phyloP scores from a whole-genome alignment of 2,888 invertebrate species.

The Philereme transversata region DNA sequence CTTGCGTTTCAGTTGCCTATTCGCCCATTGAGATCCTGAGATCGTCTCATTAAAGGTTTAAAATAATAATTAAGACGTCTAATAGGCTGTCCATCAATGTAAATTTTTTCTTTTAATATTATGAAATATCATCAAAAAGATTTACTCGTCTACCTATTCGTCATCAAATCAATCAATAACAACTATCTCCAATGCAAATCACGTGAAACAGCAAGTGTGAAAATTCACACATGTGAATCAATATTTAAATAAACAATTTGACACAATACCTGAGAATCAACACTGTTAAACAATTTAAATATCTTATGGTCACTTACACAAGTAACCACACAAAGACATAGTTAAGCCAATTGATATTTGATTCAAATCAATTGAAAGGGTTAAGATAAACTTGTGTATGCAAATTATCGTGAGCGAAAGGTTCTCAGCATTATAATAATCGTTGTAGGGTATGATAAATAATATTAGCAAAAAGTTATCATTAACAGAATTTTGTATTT shows the following conservation, averaged over 20 bases:
- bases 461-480: too few species aligned
- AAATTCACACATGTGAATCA: constrained; percentile 45
- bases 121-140: neutral
- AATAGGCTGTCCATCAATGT: too few species aligned
- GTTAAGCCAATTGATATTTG: constrained; percentile 60
- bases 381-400: constrained; percentile 15
- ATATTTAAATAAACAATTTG: constrained; percentile 8
- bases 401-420: constrained; percentile 12
- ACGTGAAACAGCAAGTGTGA: constrained; percentile 45
- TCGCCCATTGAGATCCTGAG: too few species aligned
- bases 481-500: too few species aligned
- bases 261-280: constrained; percentile 25
- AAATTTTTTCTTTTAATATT: neutral
- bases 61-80: too few species aligned
- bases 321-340: constrained; percentile 58
- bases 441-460: neutral
- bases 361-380: constrained; percentile 59
- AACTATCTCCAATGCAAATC: constrained; percentile 47
- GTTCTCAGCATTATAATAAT: neutral
- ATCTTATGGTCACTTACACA: constrained; percentile 76
- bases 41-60: too few species aligned
- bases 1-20: too few species aligned
- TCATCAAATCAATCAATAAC: constrained; percentile 21
- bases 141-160: constrained; percentile 6
- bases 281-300: constrained; percentile 56